A percentile compares a stretch with the other conserved stretches of the same genome.
phyloP scores from a whole-genome alignment of 2,113 vertebrate genomes.

The Diadophis punctatus region DNA sequence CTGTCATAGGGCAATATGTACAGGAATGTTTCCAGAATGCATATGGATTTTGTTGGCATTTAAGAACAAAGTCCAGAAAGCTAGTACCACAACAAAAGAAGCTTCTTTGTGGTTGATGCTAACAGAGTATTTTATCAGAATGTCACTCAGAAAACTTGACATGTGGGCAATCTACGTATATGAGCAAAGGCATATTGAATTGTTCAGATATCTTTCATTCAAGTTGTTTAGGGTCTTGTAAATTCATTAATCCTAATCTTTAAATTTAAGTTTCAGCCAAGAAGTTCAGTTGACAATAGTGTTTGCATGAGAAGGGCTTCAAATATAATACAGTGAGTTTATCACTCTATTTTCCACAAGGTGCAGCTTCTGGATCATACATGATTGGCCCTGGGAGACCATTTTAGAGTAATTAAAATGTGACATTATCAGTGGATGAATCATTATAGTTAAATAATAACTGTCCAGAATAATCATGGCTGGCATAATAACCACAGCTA shows the following conservation, averaged over 20 bases:
- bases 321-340: not conserved
- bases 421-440: not conserved
- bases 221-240: not conserved
- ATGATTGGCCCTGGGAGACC: not conserved
- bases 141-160: not conserved
- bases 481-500: not conserved
- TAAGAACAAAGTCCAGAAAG: not conserved
- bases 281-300: not conserved
- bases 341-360: not conserved
- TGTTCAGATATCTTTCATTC: not conserved
- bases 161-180: not conserved
- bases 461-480: not conserved
- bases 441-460: not conserved
- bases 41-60: not conserved
- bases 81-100: not conserved
- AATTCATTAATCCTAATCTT: not conserved
- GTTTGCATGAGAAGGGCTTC: not conserved
- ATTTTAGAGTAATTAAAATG: not conserved
- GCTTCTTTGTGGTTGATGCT: not conserved
- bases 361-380: not conserved
- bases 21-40: not conserved
- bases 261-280: not conserved
- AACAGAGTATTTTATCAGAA: not conserved
- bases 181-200: not conserved
- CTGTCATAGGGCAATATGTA: not conserved